A percentile compares a stretch with the other conserved stretches of the same genome.
These are phyloP conservation scores for Trialeurodes vaporariorum DNA, from an alignment of 1,140 invertebrate species.

Conservation along the genomic window DNA sequence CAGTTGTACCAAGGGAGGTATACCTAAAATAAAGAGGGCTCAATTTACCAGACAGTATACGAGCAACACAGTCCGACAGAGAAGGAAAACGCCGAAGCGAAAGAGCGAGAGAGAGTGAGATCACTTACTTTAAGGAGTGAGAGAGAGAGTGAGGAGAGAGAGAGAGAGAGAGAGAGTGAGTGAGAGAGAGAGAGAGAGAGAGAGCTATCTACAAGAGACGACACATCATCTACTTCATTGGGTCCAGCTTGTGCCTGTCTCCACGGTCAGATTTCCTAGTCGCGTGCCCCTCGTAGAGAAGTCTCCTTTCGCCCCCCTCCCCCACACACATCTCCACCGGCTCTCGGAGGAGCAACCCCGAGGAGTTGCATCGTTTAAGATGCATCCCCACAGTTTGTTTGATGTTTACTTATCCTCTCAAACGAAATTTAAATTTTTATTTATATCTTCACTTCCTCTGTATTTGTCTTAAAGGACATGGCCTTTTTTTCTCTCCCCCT, in stretches of 20 bases:
- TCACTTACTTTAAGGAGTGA: too few relatives aligned
- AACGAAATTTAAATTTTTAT: background rate
- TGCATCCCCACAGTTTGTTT: background rate
- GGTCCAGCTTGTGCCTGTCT: background rate
- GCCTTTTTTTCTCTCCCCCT: background rate
- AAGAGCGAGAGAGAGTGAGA: too few relatives aligned
- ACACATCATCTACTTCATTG: background rate
- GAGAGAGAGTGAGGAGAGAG: too few relatives aligned
- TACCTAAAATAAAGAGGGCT: too few relatives aligned
- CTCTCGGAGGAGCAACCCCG: background rate
- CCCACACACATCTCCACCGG: background rate
- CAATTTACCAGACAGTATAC: too few relatives aligned
- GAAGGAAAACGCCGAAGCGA: too few relatives aligned
- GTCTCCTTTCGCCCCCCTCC: background rate
- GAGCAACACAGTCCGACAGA: too few relatives aligned
- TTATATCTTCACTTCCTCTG: background rate
- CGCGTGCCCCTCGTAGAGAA: background rate
- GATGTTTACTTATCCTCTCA: background rate
- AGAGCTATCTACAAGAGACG: too few relatives aligned
- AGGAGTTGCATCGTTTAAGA: too few relatives aligned
- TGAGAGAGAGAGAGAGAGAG: too few relatives aligned
- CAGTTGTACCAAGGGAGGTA: too few relatives aligned
- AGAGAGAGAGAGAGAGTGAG: too few relatives aligned
- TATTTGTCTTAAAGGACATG: background rate
- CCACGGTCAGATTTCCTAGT: background rate